phyloP scores from a whole-genome alignment of 2,797 vertebrate genomes.

The Siniperca obscura region DNA sequence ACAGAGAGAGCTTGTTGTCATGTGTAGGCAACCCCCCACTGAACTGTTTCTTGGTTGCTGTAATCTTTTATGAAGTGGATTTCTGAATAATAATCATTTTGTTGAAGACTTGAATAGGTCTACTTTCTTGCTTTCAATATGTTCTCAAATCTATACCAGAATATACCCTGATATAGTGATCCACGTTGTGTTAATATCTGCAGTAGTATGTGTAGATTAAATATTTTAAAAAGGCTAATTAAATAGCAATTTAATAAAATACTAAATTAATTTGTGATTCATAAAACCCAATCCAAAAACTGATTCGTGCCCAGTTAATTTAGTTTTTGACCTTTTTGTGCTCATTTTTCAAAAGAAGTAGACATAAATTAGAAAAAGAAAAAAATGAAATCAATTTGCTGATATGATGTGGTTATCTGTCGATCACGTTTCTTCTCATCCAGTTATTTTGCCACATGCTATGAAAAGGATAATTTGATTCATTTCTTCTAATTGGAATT shows the following conservation, averaged over 20 bases:
- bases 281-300: constrained; percentile 25
- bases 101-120: background rate
- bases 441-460: constrained; percentile 67
- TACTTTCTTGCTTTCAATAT: constrained; percentile 1
- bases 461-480: constrained; percentile 78
- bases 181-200: background rate
- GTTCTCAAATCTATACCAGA: background rate
- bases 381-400: constrained; percentile 54
- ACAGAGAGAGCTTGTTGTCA: background rate
- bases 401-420: constrained; percentile 56
- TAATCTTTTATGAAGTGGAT: constrained; percentile 7
- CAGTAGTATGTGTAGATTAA: constrained; percentile 12
- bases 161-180: background rate
- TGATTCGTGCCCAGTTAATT: constrained; percentile 39
- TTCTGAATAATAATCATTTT: constrained; percentile 21
- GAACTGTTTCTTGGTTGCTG: constrained; percentile 1
- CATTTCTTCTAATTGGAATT: constrained; percentile 79
- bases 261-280: constrained; percentile 33
- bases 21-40: background rate
- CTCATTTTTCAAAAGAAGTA: constrained; percentile 37
- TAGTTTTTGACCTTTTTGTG: constrained; percentile 49
- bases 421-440: constrained; percentile 60
- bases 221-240: constrained; percentile 6
- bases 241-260: constrained; percentile 8
- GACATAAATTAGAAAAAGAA: constrained; percentile 36